Evolutionary conservation across 2,888 invertebrate species (phyloP), one percentile per base, ranked within the genome.

Genomic region (Epicampocera succincta): DNA sequence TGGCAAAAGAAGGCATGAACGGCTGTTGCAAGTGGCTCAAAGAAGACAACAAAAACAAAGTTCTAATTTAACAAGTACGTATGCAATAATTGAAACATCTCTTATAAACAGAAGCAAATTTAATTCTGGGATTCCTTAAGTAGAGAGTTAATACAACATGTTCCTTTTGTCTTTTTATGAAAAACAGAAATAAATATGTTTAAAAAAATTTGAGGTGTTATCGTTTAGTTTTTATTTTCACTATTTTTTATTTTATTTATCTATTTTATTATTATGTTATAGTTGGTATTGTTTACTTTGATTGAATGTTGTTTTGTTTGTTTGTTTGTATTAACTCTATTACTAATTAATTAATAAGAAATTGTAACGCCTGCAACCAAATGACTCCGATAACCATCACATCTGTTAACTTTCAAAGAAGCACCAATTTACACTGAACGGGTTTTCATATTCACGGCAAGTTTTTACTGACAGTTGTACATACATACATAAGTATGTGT

Each of bases 1-100:
- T 92, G 95, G 93, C 87, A 92, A 94, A 87, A 94, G 97, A 86
- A 94, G 97, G 85, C 97, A 95, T 91, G 95, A 95, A 88, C 93
- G 94, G 86, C 93, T 94, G 90, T 93, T 95, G 88, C 94, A 96
- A 91, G 94, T 90, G 87, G 89, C 93, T 85, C 93, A 92, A 84
- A 92, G 93, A 89, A 92, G 92, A 84, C 89, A 89, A 84, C 90
- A 91, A 85, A 90, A 91, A 83, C 87, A 87, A 88, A 91, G 90
- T 87, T 90, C 91, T 83, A 87, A 89, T 85, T 86, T 90, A 82
- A 88, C 91, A 91, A 91, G 91, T 91, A 91, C 87, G 91, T 91
- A 89, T 86, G 44, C 21, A 48, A 63, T n/a, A 38, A 72, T 50
- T 25, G 38, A 52, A 38, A 54, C 25, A 60, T 29, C 25, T 50